phyloP scores from a whole-genome alignment of 2,797 vertebrate genomes.

The Forpus xanthops region DNA sequence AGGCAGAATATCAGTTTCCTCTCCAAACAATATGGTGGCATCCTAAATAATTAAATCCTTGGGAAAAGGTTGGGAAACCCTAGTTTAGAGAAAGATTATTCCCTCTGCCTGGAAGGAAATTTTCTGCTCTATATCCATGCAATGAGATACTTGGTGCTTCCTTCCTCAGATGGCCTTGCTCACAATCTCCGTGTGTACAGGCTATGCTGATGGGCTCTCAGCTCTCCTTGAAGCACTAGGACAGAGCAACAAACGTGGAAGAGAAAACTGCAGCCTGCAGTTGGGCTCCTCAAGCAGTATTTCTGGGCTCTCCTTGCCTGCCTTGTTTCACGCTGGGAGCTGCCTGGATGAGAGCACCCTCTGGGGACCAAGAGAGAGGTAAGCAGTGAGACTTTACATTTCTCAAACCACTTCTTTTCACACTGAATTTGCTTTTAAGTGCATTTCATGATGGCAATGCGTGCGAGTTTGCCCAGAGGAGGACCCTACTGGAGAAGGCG shows the following conservation, averaged over 20 bases:
- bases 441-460: neutral
- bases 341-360: neutral
- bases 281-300: neutral
- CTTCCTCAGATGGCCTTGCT: neutral
- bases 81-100: neutral
- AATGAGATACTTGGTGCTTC: neutral
- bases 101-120: neutral
- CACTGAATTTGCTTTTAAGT: accelerated
- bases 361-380: neutral
- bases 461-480: neutral
- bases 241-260: neutral
- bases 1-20: neutral
- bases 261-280: neutral
- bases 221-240: neutral
- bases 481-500: neutral
- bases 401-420: neutral
- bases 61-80: neutral
- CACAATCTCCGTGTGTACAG: neutral
- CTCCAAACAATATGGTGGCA: neutral
- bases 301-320: neutral
- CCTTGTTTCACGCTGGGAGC: neutral
- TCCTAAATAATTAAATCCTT: neutral
- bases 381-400: neutral
- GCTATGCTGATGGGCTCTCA: neutral
- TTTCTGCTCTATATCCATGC: neutral